phyloP scores from a whole-genome alignment of 2,797 vertebrate genomes.

The Tangara arthus region DNA sequence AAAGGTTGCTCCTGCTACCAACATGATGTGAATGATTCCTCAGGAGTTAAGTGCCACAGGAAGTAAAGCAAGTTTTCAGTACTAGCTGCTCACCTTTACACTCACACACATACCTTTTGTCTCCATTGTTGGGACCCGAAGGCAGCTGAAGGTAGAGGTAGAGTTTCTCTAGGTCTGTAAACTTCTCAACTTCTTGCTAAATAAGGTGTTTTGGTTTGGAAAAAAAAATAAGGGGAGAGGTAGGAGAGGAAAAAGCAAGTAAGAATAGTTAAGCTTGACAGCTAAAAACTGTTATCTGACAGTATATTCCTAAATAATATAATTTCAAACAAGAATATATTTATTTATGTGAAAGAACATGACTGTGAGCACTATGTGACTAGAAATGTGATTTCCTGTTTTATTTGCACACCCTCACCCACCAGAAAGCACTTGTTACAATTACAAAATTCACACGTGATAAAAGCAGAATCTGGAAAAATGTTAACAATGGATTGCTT shows the following conservation, averaged over 20 bases:
- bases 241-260: not conserved
- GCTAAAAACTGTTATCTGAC: not conserved
- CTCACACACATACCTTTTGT: constrained; percentile 87
- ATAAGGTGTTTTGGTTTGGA: constrained; percentile 24
- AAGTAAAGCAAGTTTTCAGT: not conserved
- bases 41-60: not conserved
- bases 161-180: constrained; percentile 99
- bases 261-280: not conserved
- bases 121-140: constrained; percentile 98
- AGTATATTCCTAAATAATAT: not conserved
- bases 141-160: constrained; percentile 99
- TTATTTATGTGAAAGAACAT: not conserved
- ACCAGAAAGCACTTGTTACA: not conserved
- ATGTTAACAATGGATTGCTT: not conserved
- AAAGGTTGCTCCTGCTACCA: not conserved
- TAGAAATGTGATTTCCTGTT: not conserved
- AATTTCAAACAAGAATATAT: not conserved
- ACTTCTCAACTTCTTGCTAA: constrained; percentile 99
- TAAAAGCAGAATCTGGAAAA: not conserved
- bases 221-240: not conserved
- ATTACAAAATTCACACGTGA: not conserved
- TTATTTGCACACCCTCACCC: not conserved
- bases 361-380: not conserved
- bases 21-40: not conserved
- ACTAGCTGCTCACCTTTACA: not conserved